phyloP scores from a whole-genome alignment of 2,797 vertebrate species.

The Sebastes diaconus region DNA sequence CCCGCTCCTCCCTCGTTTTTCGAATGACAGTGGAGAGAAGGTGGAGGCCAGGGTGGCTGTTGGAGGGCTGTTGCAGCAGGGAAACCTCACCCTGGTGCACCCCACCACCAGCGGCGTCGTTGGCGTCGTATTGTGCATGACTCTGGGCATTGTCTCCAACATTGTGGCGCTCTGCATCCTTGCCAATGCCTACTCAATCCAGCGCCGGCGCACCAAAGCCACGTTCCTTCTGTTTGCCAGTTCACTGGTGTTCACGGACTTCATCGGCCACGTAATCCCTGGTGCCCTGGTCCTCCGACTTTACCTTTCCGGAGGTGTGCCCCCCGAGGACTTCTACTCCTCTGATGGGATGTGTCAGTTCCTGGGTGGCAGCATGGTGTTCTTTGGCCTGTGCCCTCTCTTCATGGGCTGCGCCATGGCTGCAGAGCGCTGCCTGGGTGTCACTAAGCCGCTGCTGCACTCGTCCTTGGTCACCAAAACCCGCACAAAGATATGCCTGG shows the following conservation, averaged over 20 bases:
- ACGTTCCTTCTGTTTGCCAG: conserved; percentile 89
- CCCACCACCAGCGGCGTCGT: conserved; percentile 64
- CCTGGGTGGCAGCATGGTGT: conserved; percentile 91
- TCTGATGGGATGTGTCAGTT: conserved; percentile 86
- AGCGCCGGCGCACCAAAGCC: conserved; percentile 88
- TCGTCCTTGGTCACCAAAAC: conserved; percentile 84
- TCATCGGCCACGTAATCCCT: conserved; percentile 88
- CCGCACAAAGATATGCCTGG: conserved; percentile 83
- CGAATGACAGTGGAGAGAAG: conserved; percentile 60
- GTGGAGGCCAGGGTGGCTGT: conserved; percentile 43
- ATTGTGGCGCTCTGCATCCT: conserved; percentile 88
- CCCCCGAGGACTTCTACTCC: conserved; percentile 47
- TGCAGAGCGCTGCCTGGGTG: conserved; percentile 89
- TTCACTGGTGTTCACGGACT: conserved; percentile 87
- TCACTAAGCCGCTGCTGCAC: conserved; percentile 88
- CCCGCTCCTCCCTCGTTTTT: conserved; percentile 16
- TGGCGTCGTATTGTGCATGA: conserved; percentile 86
- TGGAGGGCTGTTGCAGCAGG: conserved; percentile 33
- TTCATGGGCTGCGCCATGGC: conserved; percentile 92
- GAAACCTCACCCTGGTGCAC: conserved; percentile 57
- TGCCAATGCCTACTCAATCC: conserved; percentile 82
- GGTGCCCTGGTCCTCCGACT: conserved; percentile 87
- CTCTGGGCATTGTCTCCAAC: conserved; percentile 88
- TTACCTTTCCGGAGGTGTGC: conserved; percentile 73
- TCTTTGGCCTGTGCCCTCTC: conserved; percentile 91